Evolutionary conservation across 2,888 invertebrate species (phyloP), one percentile per base, ranked within the genome.

Genomic region (Ommatoiulus sabulosus): DNA sequence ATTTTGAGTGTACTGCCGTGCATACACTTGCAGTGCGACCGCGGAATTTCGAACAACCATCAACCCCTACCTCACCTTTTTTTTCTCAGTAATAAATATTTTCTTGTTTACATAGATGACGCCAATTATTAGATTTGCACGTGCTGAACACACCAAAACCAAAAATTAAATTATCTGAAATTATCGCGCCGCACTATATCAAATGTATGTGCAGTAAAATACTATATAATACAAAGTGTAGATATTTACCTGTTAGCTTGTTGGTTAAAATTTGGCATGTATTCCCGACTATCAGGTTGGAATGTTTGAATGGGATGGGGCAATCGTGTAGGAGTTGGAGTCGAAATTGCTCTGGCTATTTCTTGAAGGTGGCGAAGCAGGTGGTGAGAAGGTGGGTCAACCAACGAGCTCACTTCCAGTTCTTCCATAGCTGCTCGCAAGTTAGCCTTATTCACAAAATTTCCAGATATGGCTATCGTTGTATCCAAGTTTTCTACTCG

Each of bases 391-490:
- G 88, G 87, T 4, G 91, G 90, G 89, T 92, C 92, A 3, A 91
- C 35, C 6, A 92, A 89, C 10, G 90, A 90, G 89, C 90, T 91
- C 17, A 91, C 89, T 20, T 90, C 88, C 8, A 92, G 91, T 88
- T 92, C 92, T 20, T 91, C 89, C 89, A 90, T 90, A 0, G 91
- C 92, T 17, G 89, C 87, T 6, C 89, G 86, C 84, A 91, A 90
- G 89, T 92, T 92, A 24, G 92, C 91, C 6, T 91, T 89, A 89
- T 92, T 91, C 6, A 92, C 92, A 91, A 91, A 91, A 90, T 92
- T 92, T 24, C 91, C 91, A n/a, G 92, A 92, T 63, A 92, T 91
- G n/a, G 92, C 92, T 20, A 92, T 86, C 0, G 91, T 91, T 24
- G 90, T 90, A 87, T 91, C 91, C 72, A 92, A 89, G 87, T 92